phyloP scores from a whole-genome alignment of 2,113 vertebrate species.

The Daubentonia madagascariensis region DNA sequence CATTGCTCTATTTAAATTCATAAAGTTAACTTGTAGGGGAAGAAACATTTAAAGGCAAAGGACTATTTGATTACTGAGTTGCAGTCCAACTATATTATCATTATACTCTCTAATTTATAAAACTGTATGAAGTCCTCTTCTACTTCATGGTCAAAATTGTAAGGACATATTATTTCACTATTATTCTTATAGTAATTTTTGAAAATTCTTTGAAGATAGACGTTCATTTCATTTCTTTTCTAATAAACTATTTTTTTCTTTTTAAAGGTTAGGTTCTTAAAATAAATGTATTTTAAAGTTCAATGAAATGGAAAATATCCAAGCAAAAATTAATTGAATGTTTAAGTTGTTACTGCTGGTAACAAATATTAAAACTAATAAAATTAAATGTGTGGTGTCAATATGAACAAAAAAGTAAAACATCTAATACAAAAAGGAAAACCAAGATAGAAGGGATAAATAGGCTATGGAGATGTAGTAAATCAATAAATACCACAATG shows the following conservation, averaged over 20 bases:
- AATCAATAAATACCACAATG: neutral
- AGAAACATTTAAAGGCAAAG: neutral
- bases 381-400: neutral
- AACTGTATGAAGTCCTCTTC: neutral
- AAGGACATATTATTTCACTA: neutral
- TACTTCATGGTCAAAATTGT: neutral
- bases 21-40: neutral
- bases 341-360: neutral
- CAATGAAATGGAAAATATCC: neutral
- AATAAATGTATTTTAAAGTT: neutral
- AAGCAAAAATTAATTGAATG: neutral
- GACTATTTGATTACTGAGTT: neutral
- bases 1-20: neutral
- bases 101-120: neutral
- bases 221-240: neutral
- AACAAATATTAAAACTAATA: constrained; percentile 15
- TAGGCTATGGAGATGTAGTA: neutral
- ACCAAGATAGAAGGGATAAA: neutral
- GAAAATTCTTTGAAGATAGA: neutral
- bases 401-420: constrained; percentile 28
- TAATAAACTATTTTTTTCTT: neutral
- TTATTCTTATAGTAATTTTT: neutral
- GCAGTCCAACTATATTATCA: neutral
- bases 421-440: neutral
- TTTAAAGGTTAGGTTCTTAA: neutral